Conservation (phyloP, 2,888 invertebrate species). For the Ceratothoa steindachneri region DNA sequence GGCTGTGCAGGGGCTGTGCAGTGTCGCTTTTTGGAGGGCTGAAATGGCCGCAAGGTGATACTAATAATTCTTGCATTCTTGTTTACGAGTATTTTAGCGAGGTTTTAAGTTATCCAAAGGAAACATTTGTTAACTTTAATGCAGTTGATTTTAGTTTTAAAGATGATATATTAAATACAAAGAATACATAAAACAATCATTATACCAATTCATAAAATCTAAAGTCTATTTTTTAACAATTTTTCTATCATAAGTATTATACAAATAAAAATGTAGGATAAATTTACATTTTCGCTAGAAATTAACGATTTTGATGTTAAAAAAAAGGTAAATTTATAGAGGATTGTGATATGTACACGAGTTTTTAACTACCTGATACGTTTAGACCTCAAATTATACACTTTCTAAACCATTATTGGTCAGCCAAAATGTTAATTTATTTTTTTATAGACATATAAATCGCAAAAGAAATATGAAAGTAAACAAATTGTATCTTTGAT, state of each 20-base stretch:
- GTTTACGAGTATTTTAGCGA: too few species aligned
- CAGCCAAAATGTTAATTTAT: background rate
- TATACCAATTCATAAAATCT: background rate
- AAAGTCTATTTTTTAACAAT: background rate
- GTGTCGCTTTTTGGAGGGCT: too few species aligned
- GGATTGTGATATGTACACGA: background rate
- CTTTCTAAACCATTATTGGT: background rate
- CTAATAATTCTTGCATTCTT: too few species aligned
- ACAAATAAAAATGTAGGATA: background rate
- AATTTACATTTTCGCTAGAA: background rate
- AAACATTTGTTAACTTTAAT: background rate
- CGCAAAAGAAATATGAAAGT: too few species aligned
- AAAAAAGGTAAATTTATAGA: background rate
- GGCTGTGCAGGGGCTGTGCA: too few species aligned
- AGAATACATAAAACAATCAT: background rate
- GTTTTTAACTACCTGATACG: background rate
- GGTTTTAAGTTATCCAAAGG: too few species aligned
- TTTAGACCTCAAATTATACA: background rate
- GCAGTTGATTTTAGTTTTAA: background rate
- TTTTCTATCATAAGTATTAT: background rate
- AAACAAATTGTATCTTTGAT: too few species aligned
- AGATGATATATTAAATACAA: background rate
- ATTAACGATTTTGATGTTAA: background rate
- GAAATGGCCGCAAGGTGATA: too few species aligned
- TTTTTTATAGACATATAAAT: background rate